Percentiles rank a stretch among this genome's conserved stretches.
Conservation (phyloP, 2,113 vertebrate genomes). For the Cavia aperea region DNA sequence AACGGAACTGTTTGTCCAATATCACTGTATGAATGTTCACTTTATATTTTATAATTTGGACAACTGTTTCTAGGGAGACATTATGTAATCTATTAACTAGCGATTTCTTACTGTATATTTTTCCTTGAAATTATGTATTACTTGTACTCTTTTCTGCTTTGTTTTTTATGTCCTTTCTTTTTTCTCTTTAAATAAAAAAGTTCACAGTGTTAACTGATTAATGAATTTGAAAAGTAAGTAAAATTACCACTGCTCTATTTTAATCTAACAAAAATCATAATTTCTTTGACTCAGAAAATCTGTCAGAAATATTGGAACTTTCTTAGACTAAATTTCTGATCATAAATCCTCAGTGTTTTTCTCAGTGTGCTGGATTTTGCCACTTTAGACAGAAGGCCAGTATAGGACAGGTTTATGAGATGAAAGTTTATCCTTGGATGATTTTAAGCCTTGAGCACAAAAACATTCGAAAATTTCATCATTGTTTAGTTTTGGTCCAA, state of each 20-base stretch:
- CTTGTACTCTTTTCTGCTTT: too few relatives aligned
- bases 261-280: background rate
- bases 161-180: too few relatives aligned
- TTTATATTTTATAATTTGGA: too few relatives aligned
- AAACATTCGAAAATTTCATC: constrained; percentile 44
- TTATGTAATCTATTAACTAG: too few relatives aligned
- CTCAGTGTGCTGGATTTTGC: background rate
- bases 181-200: too few relatives aligned
- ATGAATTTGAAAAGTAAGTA: background rate
- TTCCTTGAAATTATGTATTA: too few relatives aligned
- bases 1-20: too few relatives aligned
- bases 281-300: background rate
- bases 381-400: background rate
- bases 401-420: background rate
- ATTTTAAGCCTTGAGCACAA: constrained; percentile 36
- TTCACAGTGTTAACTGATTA: background rate
- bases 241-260: background rate
- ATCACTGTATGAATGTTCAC: too few relatives aligned
- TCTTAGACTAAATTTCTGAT: background rate
- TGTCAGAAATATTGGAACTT: background rate
- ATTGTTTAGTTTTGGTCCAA: constrained; percentile 31
- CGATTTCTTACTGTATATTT: too few relatives aligned
- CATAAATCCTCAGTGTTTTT: background rate
- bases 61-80: too few relatives aligned
- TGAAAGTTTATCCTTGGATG: constrained; percentile 37